Evolutionary conservation across 2,797 vertebrate species (phyloP), one percentile per base, ranked within the genome.

Genomic region (Sciurus vulgaris): DNA sequence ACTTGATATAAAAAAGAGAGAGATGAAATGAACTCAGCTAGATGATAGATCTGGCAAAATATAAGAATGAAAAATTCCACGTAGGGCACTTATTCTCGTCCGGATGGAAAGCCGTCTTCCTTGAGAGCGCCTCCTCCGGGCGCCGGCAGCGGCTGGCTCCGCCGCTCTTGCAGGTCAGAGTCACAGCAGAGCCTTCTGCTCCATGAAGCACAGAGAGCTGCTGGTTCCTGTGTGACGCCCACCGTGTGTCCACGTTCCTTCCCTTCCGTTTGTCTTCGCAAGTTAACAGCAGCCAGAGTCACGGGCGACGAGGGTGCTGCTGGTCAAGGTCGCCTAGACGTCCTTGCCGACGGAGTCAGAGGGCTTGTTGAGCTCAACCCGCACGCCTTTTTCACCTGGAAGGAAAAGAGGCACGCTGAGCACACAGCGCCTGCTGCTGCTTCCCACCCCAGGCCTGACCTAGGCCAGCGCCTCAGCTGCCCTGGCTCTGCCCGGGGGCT

Each of bases 341-440:
- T 98, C 98, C 98, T 99, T 99, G 95, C 99, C 98, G 98, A 99
- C 98, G 87, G 98, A 98, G 96, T 99, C 99, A 38, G 99, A 99
- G 93, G 99, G 98, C 99, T 99, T 99, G 97, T 98, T 99, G 94
- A 99, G 99, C 98, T 99, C 99, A 97, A 99, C 99, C 98, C 99
- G 99, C 98, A 99, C 99, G 97, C 99, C 99, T 98, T 99, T 99
- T 98, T 99, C 99, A 98, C 99, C 99, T 98, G 98, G 70, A 97
- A 90, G 30, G 33, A 6, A 91, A 97, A 97, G 97, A 94, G 26
- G 59, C 92, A 22, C 13, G 17, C 30, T 67, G 30, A n/a, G 74
- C 51, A 10, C 61, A 56, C 41, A 6, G 61, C 28, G n/a, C 41
- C 54, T 49, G 38, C 20, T 26, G 47, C 72, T 49, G 51, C 70